Base-by-base conservation (phyloP, 2,797 vertebrate species). In the Anomalospiza imberbis region DNA sequence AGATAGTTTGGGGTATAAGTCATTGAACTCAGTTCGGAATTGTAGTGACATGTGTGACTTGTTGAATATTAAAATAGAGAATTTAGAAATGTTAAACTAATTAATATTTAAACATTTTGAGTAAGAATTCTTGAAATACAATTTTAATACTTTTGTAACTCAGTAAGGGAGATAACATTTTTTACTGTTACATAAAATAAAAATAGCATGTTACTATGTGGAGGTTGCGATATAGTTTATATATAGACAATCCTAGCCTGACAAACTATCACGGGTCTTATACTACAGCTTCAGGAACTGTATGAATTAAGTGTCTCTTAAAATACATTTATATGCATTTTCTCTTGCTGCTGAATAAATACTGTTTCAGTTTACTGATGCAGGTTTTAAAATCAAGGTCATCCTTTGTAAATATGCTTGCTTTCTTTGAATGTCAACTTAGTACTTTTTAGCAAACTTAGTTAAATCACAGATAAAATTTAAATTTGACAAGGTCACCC, bases 171-270 rank as follows among this genome's bases (percentile, higher is more conserved):
- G 77, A 75, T 91, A 94, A 95, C 89, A 89, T 94, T 93, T 98
- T 89, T 96, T 95, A 72, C 88, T 96, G 67, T 96, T 93, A 91
- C 51, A 77, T 89, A 94, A 97, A 97, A 96, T 91, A 97, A 97
- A 98, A 97, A 95, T 97, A 97, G 96, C 90, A 45, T 90, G 94
- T 95, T 94, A 86, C 95, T 96, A 96, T 97, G 96, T 97, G 92
- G 76, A 90, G 77, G 76, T 94, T 96, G 92, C 13, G 44, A 95
- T 97, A 93, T 70, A 95, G 95, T 97, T 97, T 98, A 97, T 96
- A 96, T 97, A 94, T 97, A 97, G 97, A 96, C 90, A 94, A 60
- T 90, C 86, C 86, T 60, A 91, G 94, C 55, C 89, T 91, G 91
- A 96, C 90, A 85, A 62, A 82, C 77, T 93, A 93, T 80, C 95